phyloP scores from a whole-genome alignment of 2,888 invertebrate genomes.

The Epiblema foenella region DNA sequence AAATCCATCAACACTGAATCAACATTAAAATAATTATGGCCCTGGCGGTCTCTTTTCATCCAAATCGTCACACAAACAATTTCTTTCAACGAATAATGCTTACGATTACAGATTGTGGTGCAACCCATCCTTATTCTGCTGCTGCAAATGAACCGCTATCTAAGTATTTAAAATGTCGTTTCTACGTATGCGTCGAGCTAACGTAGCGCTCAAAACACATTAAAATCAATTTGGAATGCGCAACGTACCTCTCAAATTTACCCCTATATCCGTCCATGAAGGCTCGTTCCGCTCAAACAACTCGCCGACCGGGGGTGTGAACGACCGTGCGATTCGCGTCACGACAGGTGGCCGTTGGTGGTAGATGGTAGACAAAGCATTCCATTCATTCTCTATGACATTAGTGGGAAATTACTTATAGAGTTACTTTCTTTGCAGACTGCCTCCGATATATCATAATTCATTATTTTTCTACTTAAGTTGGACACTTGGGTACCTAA shows the following conservation, averaged over 20 bases:
- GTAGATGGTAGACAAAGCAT: slow-evolving; percentile 31
- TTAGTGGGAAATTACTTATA: slow-evolving; percentile 16
- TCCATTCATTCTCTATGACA: slow-evolving; percentile 24
- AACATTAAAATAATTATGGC: too few relatives aligned
- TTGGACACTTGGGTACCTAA: too few relatives aligned
- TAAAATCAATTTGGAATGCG: not conserved
- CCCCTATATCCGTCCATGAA: not conserved
- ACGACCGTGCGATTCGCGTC: slow-evolving; percentile 71
- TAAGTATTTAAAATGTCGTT: too few relatives aligned
- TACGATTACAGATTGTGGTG: too few relatives aligned
- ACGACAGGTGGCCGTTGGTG: slow-evolving; percentile 62
- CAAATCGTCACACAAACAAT: too few relatives aligned
- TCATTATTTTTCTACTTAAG: not conserved
- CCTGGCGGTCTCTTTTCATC: too few relatives aligned
- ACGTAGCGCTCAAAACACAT: too few relatives aligned
- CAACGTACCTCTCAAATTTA: not conserved
- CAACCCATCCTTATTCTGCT: too few relatives aligned
- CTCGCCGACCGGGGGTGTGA: slow-evolving; percentile 55
- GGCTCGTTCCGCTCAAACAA: slow-evolving; percentile 37
- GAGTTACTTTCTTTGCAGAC: slow-evolving; percentile 3
- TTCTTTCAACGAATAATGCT: too few relatives aligned
- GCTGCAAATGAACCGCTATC: too few relatives aligned
- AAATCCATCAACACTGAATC: too few relatives aligned
- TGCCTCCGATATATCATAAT: not conserved
- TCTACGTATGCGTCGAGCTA: too few relatives aligned